Percentiles rank a stretch among this genome's conserved stretches.
These are phyloP conservation scores for Metopolophium dirhodum DNA, from an alignment of 1,140 invertebrate species.

Conservation along the genomic window DNA sequence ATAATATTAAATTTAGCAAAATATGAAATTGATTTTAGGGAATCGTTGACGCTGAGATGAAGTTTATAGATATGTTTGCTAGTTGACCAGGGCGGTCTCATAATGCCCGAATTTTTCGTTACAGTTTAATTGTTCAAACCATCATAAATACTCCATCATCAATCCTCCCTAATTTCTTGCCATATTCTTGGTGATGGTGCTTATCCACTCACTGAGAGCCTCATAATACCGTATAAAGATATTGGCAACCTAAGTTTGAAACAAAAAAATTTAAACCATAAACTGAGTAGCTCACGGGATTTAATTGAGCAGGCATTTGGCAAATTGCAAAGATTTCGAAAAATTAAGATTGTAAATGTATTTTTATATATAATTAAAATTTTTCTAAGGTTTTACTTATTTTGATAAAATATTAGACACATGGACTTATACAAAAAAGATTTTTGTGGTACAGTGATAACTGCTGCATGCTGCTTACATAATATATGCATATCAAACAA, in stretches of 20 bases:
- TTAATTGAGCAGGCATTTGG: constrained; percentile 20
- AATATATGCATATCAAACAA: constrained; percentile 8
- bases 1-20: background rate
- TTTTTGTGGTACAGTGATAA: background rate
- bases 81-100: background rate
- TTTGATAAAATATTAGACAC: background rate
- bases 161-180: background rate
- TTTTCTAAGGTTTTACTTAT: background rate
- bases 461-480: background rate
- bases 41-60: background rate
- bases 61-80: constrained; percentile 31
- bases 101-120: background rate
- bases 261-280: background rate
- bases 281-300: background rate
- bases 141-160: background rate
- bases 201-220: background rate
- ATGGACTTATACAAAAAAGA: background rate
- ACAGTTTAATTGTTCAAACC: background rate
- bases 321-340: background rate
- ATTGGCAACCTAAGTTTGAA: background rate
- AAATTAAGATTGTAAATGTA: background rate
- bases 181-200: too few relatives aligned
- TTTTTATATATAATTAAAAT: background rate
- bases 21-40: constrained; percentile 1
- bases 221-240: constrained; percentile 9